Evolutionary conservation across 2,113 vertebrate species (phyloP).

Genomic region (Eubucco bourcierii): DNA sequence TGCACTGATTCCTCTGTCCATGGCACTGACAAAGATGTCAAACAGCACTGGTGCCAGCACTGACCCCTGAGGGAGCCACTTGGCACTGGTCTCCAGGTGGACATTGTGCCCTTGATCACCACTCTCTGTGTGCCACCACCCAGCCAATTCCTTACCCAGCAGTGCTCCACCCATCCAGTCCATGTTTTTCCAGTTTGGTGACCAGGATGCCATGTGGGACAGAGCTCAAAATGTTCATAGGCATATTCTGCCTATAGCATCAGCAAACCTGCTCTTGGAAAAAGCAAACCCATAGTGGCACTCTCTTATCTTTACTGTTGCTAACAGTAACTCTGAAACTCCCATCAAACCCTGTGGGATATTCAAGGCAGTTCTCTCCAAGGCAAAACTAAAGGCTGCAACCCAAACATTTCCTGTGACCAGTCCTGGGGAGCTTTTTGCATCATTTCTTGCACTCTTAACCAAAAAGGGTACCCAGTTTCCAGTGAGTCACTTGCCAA

Average conservation of each 20-base stretch:
- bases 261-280: not conserved
- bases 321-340: not conserved
- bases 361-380: not conserved
- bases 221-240: no score
- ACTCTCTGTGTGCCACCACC: no score
- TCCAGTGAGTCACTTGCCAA: not conserved
- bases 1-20: no score
- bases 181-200: no score
- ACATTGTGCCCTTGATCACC: no score
- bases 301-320: not conserved
- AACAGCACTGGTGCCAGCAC: no score
- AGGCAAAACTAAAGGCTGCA: not conserved
- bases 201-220: no score
- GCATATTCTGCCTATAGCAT: not conserved
- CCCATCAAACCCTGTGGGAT: not conserved
- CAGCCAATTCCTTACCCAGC: no score
- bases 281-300: not conserved
- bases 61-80: no score
- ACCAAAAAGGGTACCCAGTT: not conserved
- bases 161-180: no score
- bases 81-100: no score
- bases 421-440: not conserved
- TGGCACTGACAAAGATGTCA: no score
- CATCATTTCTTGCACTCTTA: not conserved
- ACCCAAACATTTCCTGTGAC: not conserved